These are phyloP conservation scores for Drosophila meridionalis DNA, from an alignment of 2,888 invertebrate species.

Conservation along the genomic window DNA sequence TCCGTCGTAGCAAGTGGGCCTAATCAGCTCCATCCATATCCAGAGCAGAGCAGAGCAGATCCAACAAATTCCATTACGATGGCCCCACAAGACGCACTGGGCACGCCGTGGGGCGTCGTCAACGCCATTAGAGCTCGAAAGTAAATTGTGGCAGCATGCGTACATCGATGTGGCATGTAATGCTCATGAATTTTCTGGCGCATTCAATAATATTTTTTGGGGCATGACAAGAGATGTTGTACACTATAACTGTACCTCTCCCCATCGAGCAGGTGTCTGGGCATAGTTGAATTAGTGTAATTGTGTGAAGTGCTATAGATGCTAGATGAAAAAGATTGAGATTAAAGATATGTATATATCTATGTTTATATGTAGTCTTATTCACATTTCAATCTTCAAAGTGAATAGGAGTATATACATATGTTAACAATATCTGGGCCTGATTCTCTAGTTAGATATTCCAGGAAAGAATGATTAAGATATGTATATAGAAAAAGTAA, in stretches of 20 bases:
- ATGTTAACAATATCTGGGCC: no score
- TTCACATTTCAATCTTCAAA: no score
- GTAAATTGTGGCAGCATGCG: conserved; percentile 63
- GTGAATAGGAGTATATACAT: no score
- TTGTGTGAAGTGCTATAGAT: no score
- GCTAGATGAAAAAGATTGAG: background rate
- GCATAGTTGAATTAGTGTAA: background rate
- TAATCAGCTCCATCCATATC: conserved; percentile 55
- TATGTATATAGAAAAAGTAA: no score
- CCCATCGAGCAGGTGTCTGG: background rate
- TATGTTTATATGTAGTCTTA: no score
- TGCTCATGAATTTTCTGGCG: conserved; percentile 37
- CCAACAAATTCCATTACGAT: conserved; percentile 22
- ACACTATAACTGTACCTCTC: background rate
- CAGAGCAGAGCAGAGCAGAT: conserved; percentile 5
- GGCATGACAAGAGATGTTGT: conserved; percentile 5
- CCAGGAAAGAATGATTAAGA: no score
- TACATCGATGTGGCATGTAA: conserved; percentile 51
- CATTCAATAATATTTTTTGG: conserved; percentile 4
- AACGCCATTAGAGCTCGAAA: conserved; percentile 61
- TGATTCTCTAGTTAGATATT: no score
- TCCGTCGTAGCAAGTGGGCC: conserved; percentile 40
- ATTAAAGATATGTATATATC: background rate
- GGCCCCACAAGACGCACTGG: conserved; percentile 50
- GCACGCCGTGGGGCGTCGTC: conserved; percentile 54